phyloP scores from a whole-genome alignment of 2,888 invertebrate genomes.

The Hartigia nigra region DNA sequence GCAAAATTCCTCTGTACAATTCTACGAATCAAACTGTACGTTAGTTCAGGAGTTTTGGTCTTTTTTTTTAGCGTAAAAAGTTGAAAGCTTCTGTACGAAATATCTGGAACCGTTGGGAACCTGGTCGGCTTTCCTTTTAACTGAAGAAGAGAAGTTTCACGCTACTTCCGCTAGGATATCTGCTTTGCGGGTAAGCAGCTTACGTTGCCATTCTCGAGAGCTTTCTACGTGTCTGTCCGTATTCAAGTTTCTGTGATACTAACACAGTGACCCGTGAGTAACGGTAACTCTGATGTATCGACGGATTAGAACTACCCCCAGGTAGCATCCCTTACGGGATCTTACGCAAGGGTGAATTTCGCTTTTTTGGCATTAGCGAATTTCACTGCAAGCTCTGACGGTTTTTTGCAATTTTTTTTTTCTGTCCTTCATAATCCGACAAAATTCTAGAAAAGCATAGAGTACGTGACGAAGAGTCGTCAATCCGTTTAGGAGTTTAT shows the following conservation, averaged over 20 bases:
- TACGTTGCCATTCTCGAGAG: background rate
- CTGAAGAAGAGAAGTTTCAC: background rate
- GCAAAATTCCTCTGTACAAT: background rate
- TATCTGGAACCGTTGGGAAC: background rate
- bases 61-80: background rate
- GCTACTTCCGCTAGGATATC: background rate
- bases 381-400: background rate
- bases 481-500: background rate
- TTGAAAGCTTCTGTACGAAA: background rate
- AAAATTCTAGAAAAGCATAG: background rate
- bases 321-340: background rate
- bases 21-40: no score
- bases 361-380: background rate
- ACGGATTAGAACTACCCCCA: constrained; percentile 26
- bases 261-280: constrained; percentile 1
- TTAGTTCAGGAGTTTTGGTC: no score
- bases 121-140: background rate
- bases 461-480: background rate
- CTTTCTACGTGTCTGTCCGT: background rate
- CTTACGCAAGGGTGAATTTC: background rate
- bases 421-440: background rate
- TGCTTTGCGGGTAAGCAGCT: background rate
- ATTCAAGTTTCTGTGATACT: background rate
- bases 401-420: background rate
- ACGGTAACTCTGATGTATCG: constrained; percentile 35